phyloP scores from a whole-genome alignment of 2,113 vertebrate genomes.

The Jacana jacana region DNA sequence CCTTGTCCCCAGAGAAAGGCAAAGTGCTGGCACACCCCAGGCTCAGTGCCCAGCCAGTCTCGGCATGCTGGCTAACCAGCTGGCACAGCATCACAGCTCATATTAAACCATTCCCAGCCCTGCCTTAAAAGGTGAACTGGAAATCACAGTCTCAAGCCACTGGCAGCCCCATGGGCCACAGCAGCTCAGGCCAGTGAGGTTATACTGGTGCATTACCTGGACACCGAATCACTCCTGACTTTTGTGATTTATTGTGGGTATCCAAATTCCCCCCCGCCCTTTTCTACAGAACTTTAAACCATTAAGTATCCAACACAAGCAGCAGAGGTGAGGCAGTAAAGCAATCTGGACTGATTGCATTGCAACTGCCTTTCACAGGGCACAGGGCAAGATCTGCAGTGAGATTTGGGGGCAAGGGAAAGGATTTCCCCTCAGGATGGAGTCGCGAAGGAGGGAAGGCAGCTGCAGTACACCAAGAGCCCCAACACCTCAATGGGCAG shows the following conservation, averaged over 20 bases:
- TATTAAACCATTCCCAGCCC: neutral
- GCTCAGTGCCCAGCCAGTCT: fast-evolving
- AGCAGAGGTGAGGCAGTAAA: neutral
- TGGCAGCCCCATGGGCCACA: neutral
- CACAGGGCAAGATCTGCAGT: neutral
- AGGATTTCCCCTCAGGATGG: neutral
- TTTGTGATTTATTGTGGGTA: neutral
- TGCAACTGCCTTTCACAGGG: neutral
- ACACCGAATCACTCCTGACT: neutral
- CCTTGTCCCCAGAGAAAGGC: fast-evolving
- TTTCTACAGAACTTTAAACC: neutral
- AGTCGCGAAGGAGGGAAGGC: neutral
- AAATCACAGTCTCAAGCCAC: neutral
- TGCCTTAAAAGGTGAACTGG: neutral
- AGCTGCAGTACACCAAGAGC: neutral
- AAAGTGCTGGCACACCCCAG: neutral
- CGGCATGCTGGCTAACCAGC: neutral
- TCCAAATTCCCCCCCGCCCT: neutral
- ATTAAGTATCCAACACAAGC: neutral
- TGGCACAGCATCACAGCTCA: fast-evolving
- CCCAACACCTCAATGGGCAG: neutral
- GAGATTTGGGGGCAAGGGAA: neutral
- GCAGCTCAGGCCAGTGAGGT: neutral
- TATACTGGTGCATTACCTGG: neutral
- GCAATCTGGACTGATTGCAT: fast-evolving